phyloP scores from a whole-genome alignment of 1,140 invertebrate species.

The Choristoneura fumiferana region DNA sequence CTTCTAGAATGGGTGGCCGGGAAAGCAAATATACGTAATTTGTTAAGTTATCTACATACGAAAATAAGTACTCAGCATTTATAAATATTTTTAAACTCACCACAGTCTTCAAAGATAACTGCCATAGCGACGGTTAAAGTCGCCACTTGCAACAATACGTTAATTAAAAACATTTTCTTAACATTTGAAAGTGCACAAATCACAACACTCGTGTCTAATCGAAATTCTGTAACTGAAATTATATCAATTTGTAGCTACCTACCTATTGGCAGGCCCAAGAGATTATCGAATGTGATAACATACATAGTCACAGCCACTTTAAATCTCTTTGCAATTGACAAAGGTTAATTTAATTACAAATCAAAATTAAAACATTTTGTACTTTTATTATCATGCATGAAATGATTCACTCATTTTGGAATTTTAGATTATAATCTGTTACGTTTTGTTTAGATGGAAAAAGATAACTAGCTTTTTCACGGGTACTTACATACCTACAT shows the following conservation, averaged over 20 bases:
- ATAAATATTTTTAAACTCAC: constrained; percentile 44
- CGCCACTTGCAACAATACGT: constrained; percentile 28
- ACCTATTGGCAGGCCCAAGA: neutral
- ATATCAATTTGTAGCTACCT: neutral
- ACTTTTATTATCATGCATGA: too few relatives aligned
- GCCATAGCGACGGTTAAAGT: constrained; percentile 28
- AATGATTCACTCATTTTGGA: too few relatives aligned
- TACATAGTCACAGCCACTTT: neutral
- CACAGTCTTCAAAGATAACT: constrained; percentile 53
- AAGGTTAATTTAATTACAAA: constrained; percentile 3
- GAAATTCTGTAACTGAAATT: constrained; percentile 9
- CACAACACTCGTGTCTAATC: too few relatives aligned
- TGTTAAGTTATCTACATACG: too few relatives aligned
- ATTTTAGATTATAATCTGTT: too few relatives aligned
- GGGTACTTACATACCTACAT: too few relatives aligned
- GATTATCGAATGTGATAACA: constrained; percentile 4
- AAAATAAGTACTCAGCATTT: neutral
- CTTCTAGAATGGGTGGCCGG: neutral
- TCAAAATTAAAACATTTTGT: neutral
- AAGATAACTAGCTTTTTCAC: too few relatives aligned
- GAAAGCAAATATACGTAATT: too few relatives aligned
- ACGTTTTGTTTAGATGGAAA: too few relatives aligned
- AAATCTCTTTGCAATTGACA: constrained; percentile 9
- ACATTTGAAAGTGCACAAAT: neutral
- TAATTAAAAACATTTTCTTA: neutral